Evolutionary conservation across 1,140 invertebrate genomes (phyloP), one percentile per base, ranked within the genome.

Genomic region (Mamestra configurata): DNA sequence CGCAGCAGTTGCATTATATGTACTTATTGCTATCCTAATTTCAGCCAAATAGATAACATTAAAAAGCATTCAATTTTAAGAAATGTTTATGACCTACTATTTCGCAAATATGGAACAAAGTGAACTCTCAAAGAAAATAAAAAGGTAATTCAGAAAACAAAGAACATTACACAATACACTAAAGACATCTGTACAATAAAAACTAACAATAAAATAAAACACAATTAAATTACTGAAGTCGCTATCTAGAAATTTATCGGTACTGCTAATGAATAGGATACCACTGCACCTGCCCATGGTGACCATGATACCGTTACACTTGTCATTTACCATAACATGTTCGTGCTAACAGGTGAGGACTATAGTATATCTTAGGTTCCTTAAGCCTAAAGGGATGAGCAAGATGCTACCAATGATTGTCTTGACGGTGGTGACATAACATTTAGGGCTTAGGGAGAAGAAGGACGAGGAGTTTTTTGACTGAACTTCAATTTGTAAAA

Each of bases 281-380:
- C 35, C 20, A 40, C 5, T 27, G 66, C 66, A 70, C 37, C 37
- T 70, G 66, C 66, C 4, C 0, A 49, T 22, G 40, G 22, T 70
- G 18, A 59, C 27, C 37, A 61, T 35, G 6, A 18, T 61, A 70
- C 66, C 40, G 66, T 70, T 68, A 43, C 4, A 68, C 18, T 40
- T 68, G 37, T 68, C 37, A 24, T 68, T 68, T 70, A 70, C 66
- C 66, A 70, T 68, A 68, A 68, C 40, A 46, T 49, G 66, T 70
- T 70, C n/a, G 31, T 13, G 49, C 27, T 66, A 46, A 49, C 40
- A 46, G 64, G 66, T 70, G 66, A 46, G 7, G 5, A 27, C 15
- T 46, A 4, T n/a, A 15, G n/a, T 13, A 20, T 10, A 20, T 4
- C 27, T 31, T 31, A 31, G 27, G 27, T 64, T 10, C 13, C 22